Evolutionary conservation across 2,797 vertebrate genomes (phyloP), one percentile per base, ranked within the genome.

Genomic region (Acestrorhynchus altus): DNA sequence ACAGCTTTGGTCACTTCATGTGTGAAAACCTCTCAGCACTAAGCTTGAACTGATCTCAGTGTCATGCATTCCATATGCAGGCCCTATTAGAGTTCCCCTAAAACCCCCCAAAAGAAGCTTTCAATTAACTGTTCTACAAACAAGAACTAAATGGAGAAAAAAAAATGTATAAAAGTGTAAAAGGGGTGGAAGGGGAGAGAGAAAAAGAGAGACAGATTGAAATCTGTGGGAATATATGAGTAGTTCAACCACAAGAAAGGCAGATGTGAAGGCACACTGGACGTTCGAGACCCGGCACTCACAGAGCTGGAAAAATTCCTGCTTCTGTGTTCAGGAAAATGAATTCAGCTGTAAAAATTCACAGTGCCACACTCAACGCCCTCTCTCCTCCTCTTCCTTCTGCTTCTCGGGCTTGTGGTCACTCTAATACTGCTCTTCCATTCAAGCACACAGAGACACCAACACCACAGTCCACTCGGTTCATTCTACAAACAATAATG

Each of bases 271-370:
- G 44, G 80, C 80, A 85, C 86, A 80, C 88, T 84, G 80, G 74
- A 82, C 85, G 90, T 87, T 90, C 84, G 88, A 67, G 63, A 69
- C 83, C 83, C 80, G 31, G 74, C 52, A 78, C 81, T 90, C 82
- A 79, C 76, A 74, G 85, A 86, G 65, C 82, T 82, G 81, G 89
- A 89, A 84, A 89, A 76, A 82, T 79, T 56, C 67, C 59, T 76
- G 42, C 78, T 90, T 90, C 83, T 86, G 84, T 90, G 91, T 61
- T 81, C 59, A 83, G 81, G 47, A 90, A 90, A 89, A 87, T 90
- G 87, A 86, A 93, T 91, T 92, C 85, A 86, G 90, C 88, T 86
- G 91, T 90, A 83, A 85, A 90, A 92, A 88, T 87, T 89, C 76
- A 85, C 90, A 90, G 87, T 68, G 90, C 91, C 92, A 90, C 91